A percentile compares a stretch with the other conserved stretches of the same genome.
Conservation (phyloP, 2,888 invertebrate genomes). For the Epinotia nisella region DNA sequence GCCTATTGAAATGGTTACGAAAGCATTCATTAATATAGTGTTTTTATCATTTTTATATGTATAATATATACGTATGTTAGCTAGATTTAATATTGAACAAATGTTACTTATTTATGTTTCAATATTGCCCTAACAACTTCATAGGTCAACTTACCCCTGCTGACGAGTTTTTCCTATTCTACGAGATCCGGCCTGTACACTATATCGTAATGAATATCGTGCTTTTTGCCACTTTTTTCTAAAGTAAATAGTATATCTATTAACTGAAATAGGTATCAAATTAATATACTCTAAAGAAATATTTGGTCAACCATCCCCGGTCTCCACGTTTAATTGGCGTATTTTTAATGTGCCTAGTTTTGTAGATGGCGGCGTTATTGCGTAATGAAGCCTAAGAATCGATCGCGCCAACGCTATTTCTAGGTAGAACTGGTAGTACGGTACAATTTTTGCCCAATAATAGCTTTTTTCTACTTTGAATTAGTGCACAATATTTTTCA, state of each 20-base stretch:
- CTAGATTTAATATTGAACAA: conserved; percentile 22
- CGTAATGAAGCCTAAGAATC: conserved; percentile 2
- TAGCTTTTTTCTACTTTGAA: conserved; percentile 2
- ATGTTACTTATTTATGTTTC: conserved; percentile 27
- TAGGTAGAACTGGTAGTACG: neutral
- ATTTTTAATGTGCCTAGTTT: neutral
- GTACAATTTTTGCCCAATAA: neutral
- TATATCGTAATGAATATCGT: too few species aligned
- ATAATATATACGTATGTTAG: conserved; percentile 38
- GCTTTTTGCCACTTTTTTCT: too few species aligned
- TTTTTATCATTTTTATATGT: conserved; percentile 43
- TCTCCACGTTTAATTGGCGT: neutral
- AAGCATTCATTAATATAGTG: conserved; percentile 33
- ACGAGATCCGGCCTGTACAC: too few species aligned
- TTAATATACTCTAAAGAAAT: too few species aligned
- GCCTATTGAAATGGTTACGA: conserved; percentile 20
- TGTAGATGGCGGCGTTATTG: neutral
- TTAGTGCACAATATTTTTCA: neutral
- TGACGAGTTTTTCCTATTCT: too few species aligned
- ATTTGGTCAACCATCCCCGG: too few species aligned
- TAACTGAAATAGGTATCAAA: too few species aligned
- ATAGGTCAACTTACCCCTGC: too few species aligned
- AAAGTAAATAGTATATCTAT: too few species aligned
- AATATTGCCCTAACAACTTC: too few species aligned
- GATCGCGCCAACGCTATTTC: neutral